Evolutionary conservation across 2,888 invertebrate genomes (phyloP).

Genomic region (Dorcus hopei): DNA sequence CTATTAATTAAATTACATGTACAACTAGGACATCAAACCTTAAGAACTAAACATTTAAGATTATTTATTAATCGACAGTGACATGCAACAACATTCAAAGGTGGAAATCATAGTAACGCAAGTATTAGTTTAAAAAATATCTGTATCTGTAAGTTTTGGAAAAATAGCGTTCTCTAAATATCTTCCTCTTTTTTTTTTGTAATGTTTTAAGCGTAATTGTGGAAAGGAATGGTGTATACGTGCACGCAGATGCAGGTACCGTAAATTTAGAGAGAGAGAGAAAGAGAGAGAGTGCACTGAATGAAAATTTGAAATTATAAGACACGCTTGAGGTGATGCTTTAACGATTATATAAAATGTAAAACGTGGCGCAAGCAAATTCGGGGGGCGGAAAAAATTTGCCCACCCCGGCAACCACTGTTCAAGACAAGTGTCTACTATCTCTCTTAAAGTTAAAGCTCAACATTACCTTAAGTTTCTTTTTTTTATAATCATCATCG

Average conservation of each 20-base stretch:
- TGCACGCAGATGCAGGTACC: too few relatives aligned
- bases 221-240: not conserved
- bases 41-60: not conserved
- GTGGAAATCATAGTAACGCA: conserved; percentile 3
- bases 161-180: conserved; percentile 14
- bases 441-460: not conserved
- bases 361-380: not conserved
- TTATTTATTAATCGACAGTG: too few relatives aligned
- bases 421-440: not conserved
- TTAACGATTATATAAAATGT: conserved; percentile 17
- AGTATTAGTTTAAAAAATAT: conserved; percentile 9
- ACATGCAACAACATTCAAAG: not conserved
- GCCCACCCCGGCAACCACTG: too few relatives aligned
- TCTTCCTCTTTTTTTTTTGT: not conserved
- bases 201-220: not conserved
- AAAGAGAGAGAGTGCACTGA: too few relatives aligned
- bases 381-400: too few relatives aligned
- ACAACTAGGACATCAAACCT: not conserved
- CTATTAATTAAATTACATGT: not conserved
- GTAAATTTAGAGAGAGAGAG: too few relatives aligned
- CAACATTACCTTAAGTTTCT: not conserved
- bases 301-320: conserved; percentile 24
- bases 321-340: conserved; percentile 40
- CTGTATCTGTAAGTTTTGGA: conserved; percentile 10
- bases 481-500: not conserved